phyloP scores from a whole-genome alignment of 2,888 invertebrate species.

The Crioceris asparagi region DNA sequence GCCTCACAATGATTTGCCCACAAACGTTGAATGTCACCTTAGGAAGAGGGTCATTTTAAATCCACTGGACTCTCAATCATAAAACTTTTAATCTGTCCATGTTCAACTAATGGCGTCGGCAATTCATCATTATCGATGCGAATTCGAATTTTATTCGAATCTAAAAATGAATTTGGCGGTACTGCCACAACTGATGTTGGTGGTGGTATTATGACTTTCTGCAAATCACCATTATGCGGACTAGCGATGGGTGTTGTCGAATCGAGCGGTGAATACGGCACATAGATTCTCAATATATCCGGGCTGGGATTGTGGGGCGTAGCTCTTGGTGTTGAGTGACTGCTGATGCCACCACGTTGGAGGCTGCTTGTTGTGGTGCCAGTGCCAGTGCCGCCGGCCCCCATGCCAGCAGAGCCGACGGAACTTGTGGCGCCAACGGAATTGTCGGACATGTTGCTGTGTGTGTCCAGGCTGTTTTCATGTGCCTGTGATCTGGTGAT shows the following conservation, averaged over 20 bases:
- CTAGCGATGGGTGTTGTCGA: conserved; percentile 40
- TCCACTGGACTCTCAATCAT: conserved; percentile 34
- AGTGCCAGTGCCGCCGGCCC: not conserved
- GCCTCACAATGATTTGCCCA: no score
- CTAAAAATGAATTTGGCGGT: conserved; percentile 47
- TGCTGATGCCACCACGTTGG: conserved; percentile 28
- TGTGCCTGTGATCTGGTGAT: conserved; percentile 62
- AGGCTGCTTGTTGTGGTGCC: not conserved
- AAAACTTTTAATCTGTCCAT: conserved; percentile 42
- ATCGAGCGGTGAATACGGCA: conserved; percentile 58
- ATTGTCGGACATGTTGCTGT: conserved; percentile 65
- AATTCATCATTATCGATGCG: conserved; percentile 59
- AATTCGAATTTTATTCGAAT: conserved; percentile 64
- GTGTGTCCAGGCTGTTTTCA: conserved; percentile 65
- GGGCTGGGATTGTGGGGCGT: conserved; percentile 58
- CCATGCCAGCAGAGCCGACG: conserved; percentile 11
- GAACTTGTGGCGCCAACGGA: conserved; percentile 49
- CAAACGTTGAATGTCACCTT: no score
- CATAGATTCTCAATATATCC: conserved; percentile 69
- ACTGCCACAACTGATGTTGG: no score
- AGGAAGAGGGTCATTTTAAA: conserved; percentile 29
- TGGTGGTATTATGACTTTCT: no score
- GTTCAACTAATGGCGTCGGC: conserved; percentile 52
- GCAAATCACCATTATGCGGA: conserved; percentile 40
- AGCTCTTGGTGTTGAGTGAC: conserved; percentile 54